phyloP scores from a whole-genome alignment of 2,888 invertebrate species.

The Tetranychus truncatus region DNA sequence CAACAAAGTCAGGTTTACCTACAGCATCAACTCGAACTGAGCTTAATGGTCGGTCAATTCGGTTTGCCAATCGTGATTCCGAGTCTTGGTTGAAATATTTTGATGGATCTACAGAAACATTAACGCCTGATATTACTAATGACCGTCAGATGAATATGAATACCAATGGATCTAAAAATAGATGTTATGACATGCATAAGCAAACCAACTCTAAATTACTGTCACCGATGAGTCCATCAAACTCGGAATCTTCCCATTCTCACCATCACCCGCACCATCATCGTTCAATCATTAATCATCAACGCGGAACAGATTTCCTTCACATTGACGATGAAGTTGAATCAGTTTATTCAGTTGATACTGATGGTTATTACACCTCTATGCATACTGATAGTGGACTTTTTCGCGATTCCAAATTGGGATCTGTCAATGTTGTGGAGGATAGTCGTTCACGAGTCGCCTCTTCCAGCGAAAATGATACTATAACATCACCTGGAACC shows the following conservation, averaged over 20 bases:
- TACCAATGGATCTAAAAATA: not conserved
- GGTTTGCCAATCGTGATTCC: conserved; percentile 19
- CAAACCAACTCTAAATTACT: conserved; percentile 5
- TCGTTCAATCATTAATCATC: not conserved
- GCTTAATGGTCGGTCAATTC: not conserved
- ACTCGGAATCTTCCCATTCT: not conserved
- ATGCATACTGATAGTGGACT: conserved; percentile 90
- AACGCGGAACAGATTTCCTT: not conserved
- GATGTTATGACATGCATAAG: not conserved
- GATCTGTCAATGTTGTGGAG: not conserved
- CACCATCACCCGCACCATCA: not conserved
- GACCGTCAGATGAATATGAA: no score
- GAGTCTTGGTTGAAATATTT: conserved; percentile 21
- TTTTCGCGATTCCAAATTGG: conserved; percentile 13
- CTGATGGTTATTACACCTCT: conserved; percentile 91
- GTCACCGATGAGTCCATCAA: not conserved
- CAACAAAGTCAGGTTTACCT: not conserved
- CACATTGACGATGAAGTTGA: conserved; percentile 55
- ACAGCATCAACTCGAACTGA: not conserved
- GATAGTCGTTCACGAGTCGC: not conserved
- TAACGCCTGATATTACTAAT: not conserved
- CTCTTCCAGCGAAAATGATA: not conserved
- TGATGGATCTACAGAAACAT: conserved; percentile 13
- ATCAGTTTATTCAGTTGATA: conserved; percentile 83
- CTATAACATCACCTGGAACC: not conserved